phyloP scores from a whole-genome alignment of 1,140 invertebrate species.

The Stratiolaelaps scimitus region DNA sequence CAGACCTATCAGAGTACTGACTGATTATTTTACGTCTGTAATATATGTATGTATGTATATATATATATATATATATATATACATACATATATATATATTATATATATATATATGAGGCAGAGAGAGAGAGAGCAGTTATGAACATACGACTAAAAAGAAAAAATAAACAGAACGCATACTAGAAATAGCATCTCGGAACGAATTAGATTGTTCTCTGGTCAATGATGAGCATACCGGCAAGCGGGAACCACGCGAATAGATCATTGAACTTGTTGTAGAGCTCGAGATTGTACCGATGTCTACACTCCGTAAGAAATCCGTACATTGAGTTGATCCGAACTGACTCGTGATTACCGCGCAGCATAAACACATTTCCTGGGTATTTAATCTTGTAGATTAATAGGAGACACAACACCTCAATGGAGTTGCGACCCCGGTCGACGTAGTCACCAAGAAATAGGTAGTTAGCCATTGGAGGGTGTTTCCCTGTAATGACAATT shows the following conservation, averaged over 20 bases:
- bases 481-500: slow-evolving; percentile 22
- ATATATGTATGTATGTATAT: no score
- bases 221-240: slow-evolving; percentile 29
- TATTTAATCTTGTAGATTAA: neutral
- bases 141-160: no score
- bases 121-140: no score
- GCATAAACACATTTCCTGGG: slow-evolving; percentile 38
- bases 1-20: neutral
- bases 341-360: neutral
- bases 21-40: no score
- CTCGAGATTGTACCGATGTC: slow-evolving; percentile 6
- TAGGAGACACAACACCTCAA: neutral
- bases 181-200: no score
- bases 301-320: slow-evolving; percentile 13
- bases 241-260: slow-evolving; percentile 31
- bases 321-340: neutral
- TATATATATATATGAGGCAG: no score
- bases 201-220: no score
- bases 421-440: slow-evolving; percentile 38
- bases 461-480: slow-evolving; percentile 43
- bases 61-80: no score
- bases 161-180: no score
- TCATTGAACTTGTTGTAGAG: slow-evolving; percentile 39
- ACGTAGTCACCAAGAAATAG: slow-evolving; percentile 47
- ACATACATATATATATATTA: no score